phyloP scores from a whole-genome alignment of 2,797 vertebrate species.

The Phoeniculus purpureus region DNA sequence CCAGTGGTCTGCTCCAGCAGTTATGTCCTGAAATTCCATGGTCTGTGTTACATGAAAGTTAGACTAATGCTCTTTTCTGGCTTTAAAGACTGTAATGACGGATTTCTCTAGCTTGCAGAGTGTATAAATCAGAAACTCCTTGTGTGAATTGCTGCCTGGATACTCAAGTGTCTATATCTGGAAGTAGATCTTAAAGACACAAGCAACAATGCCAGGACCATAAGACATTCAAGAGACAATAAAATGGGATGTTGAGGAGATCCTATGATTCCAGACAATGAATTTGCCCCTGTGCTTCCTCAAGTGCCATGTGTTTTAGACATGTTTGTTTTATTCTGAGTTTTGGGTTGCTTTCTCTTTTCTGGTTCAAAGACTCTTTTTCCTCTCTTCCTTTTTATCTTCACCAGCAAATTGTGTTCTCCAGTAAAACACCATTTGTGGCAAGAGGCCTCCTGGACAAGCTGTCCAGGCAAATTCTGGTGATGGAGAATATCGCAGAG shows the following conservation, averaged over 20 bases:
- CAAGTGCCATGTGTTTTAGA: background rate
- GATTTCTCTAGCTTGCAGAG: background rate
- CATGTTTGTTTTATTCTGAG: background rate
- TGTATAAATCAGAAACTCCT: background rate
- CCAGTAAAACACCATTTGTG: slow-evolving; percentile 82
- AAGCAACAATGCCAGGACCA: background rate
- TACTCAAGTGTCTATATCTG: background rate
- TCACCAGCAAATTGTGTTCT: slow-evolving; percentile 85
- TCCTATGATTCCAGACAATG: background rate
- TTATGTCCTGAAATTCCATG: background rate
- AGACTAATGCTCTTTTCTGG: background rate
- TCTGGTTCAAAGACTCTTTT: background rate
- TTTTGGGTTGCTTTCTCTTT: background rate
- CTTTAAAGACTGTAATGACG: background rate
- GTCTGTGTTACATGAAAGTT: background rate
- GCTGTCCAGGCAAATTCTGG: slow-evolving; percentile 85
- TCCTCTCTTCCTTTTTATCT: slow-evolving; percentile 8
- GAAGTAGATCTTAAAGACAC: background rate
- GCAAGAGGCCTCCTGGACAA: slow-evolving; percentile 87
- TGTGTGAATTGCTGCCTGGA: background rate
- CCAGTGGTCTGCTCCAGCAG: background rate
- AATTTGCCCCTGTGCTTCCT: background rate
- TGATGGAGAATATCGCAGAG: slow-evolving; percentile 88
- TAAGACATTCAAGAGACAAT: background rate
- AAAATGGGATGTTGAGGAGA: background rate